A percentile compares a stretch with the other conserved stretches of the same genome.
These are phyloP conservation scores for Ridgeia piscesae DNA, from an alignment of 1,140 invertebrate species.

Conservation along the genomic window DNA sequence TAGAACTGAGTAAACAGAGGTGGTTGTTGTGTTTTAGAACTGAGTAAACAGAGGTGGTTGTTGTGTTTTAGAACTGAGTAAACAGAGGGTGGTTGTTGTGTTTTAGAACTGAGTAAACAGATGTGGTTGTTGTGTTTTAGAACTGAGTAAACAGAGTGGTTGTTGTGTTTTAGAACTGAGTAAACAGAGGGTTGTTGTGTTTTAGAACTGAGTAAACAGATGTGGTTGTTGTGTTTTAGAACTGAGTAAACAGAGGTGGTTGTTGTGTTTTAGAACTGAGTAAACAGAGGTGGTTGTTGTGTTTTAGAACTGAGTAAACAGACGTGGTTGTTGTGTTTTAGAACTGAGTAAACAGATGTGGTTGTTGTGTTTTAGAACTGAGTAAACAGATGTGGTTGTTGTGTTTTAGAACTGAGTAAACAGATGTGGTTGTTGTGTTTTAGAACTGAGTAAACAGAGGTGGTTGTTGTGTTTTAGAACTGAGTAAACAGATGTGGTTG, in stretches of 20 bases:
- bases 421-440: not conserved
- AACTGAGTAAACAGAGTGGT: conserved; percentile 54
- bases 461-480: conserved; percentile 56
- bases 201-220: conserved; percentile 59
- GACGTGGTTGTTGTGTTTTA: conserved; percentile 30
- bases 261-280: conserved; percentile 59
- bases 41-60: conserved; percentile 33
- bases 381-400: not conserved
- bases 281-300: not conserved
- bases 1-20: conserved; percentile 59
- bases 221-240: conserved; percentile 51
- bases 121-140: conserved; percentile 41
- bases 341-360: conserved; percentile 57
- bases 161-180: conserved; percentile 59
- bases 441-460: conserved; percentile 59
- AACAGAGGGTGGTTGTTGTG: not conserved
- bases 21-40: conserved; percentile 56
- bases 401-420: conserved; percentile 59
- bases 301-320: conserved; percentile 59
- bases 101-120: conserved; percentile 59
- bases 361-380: conserved; percentile 59
- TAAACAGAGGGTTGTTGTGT: not conserved
- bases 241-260: conserved; percentile 45
- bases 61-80: conserved; percentile 59
- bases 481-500: conserved; percentile 34